These are phyloP conservation scores for Oxyteleia sp. DNA, from an alignment of 2,888 invertebrate genomes.

Conservation along the genomic window DNA sequence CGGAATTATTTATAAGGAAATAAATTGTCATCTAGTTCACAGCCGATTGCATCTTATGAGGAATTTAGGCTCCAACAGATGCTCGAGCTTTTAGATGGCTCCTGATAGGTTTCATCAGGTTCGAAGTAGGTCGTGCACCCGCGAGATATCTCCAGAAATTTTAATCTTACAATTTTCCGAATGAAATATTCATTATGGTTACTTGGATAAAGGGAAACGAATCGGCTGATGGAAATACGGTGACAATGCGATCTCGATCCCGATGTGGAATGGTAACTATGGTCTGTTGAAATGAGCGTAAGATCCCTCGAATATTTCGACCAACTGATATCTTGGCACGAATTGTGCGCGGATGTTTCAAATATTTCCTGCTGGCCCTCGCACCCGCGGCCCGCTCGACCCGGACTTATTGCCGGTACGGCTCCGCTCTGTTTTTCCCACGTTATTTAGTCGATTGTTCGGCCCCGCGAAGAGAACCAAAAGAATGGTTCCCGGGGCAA, in stretches of 20 bases:
- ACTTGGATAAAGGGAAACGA: conserved; percentile 40
- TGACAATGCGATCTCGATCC: conserved; percentile 80
- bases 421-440: conserved; percentile 80
- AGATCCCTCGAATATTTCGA: conserved; percentile 80
- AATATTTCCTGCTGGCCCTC: conserved; percentile 77
- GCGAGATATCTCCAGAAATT: conserved; percentile 23
- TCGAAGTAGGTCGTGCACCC: conserved; percentile 36
- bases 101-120: conserved; percentile 39
- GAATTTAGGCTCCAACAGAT: conserved; percentile 54
- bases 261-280: conserved; percentile 79
- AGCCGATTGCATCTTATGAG: conserved; percentile 59
- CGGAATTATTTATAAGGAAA: conserved; percentile 61
- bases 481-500: conserved; percentile 49
- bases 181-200: conserved; percentile 41
- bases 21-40: conserved; percentile 54
- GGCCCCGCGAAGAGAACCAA: conserved; percentile 27
- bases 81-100: conserved; percentile 34
- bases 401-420: conserved; percentile 74
- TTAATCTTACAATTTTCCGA: conserved; percentile 34
- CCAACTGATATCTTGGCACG: conserved; percentile 69
- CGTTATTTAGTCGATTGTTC: conserved; percentile 79
- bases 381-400: conserved; percentile 75
- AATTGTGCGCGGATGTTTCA: conserved; percentile 80
- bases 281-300: conserved; percentile 80
- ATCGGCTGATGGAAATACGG: conserved; percentile 69